Conservation (phyloP, 1,140 invertebrate species). For the Riptortus pedestris region DNA sequence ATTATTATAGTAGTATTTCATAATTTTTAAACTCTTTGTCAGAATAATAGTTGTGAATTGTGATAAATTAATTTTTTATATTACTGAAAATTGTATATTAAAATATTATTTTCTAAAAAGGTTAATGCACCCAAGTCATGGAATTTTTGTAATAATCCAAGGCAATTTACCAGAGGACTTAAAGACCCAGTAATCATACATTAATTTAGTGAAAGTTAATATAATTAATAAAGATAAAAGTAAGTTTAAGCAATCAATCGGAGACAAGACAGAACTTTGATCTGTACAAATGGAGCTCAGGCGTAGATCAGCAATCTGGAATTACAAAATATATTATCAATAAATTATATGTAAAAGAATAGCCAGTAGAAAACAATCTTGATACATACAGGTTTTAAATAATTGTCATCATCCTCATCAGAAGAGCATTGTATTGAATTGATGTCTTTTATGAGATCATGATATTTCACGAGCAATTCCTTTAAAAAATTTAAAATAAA, state of each 20-base stretch:
- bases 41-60: too few species aligned
- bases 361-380: not conserved
- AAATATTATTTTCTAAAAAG: too few species aligned
- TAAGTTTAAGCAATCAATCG: slow-evolving; percentile 61
- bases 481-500: too few species aligned
- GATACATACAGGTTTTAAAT: slow-evolving; percentile 45
- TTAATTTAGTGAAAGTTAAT: slow-evolving; percentile 56
- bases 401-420: slow-evolving; percentile 46
- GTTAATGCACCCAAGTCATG: too few species aligned
- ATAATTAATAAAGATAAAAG: slow-evolving; percentile 55
- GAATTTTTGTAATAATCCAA: slow-evolving; percentile 62
- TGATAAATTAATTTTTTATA: too few species aligned
- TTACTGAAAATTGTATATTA: too few species aligned
- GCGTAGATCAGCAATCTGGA: slow-evolving; percentile 55
- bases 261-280: slow-evolving; percentile 40
- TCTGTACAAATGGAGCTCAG: slow-evolving; percentile 54
- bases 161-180: slow-evolving; percentile 65
- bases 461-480: slow-evolving; percentile 60
- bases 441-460: slow-evolving; percentile 53
- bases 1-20: too few species aligned
- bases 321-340: slow-evolving; percentile 33
- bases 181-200: slow-evolving; percentile 70
- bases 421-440: slow-evolving; percentile 52
- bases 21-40: too few species aligned
- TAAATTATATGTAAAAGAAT: not conserved